Evolutionary conservation across 2,797 vertebrate genomes (phyloP).

Genomic region (Gadopsis marmoratus): DNA sequence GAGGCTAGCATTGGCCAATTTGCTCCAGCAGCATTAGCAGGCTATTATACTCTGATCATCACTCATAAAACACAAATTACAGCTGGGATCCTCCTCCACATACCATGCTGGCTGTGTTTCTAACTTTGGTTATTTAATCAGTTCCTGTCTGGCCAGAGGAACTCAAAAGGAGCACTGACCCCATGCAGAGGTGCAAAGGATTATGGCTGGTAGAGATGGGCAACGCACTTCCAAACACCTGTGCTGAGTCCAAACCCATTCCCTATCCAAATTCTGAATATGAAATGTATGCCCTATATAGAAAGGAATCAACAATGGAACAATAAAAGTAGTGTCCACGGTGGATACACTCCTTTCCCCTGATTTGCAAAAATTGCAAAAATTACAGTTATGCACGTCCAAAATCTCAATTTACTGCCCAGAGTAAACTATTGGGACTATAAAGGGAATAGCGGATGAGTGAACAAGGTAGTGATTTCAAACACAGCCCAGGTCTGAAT

Average conservation of each 20-base stretch:
- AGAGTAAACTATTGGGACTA: neutral
- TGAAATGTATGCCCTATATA: neutral
- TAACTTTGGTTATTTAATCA: conserved; percentile 10
- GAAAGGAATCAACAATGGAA: neutral
- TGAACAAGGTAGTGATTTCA: neutral
- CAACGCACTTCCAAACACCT: neutral
- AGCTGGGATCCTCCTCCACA: conserved; percentile 6
- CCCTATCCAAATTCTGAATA: neutral
- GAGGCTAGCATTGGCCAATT: conserved; percentile 41
- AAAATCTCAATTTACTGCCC: neutral
- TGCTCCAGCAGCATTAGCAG: conserved; percentile 43
- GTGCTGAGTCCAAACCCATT: neutral
- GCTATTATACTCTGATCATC: conserved; percentile 50
- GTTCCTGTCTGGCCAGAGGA: neutral
- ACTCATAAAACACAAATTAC: conserved; percentile 56
- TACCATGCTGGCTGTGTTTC: conserved; percentile 14
- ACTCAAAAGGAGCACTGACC: neutral
- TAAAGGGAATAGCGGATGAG: neutral
- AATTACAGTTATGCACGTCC: neutral
- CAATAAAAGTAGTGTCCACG: neutral
- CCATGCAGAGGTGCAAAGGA: neutral
- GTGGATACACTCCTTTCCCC: neutral
- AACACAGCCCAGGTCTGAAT: neutral
- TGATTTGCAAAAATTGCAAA: too few relatives aligned
- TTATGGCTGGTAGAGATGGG: neutral